Conservation (phyloP, 2,113 vertebrate genomes). For the Ancistrus triradiatus region DNA sequence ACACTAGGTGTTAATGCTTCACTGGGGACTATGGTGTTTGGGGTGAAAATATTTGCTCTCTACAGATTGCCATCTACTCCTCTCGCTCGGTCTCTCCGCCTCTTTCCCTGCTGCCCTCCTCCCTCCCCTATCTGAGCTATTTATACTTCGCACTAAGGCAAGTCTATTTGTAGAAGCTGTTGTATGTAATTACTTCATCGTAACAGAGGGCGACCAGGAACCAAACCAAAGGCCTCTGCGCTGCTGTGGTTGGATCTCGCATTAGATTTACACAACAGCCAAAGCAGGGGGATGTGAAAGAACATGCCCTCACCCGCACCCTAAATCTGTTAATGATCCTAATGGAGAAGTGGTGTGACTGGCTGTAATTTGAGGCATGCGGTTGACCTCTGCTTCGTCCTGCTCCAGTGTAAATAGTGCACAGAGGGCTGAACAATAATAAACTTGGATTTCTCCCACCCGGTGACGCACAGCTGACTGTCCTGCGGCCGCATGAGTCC, state of each 20-base stretch:
- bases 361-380: constrained; percentile 7
- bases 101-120: constrained; percentile 1
- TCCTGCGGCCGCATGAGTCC: background rate
- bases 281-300: background rate
- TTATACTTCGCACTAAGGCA: constrained; percentile 34
- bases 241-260: too few species aligned
- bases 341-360: background rate
- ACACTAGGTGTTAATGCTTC: background rate
- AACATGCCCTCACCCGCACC: background rate
- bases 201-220: background rate
- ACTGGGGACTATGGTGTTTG: background rate
- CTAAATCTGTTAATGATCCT: background rate
- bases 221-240: background rate
- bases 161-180: constrained; percentile 41
- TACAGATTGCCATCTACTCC: constrained; percentile 6
- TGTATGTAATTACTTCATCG: constrained; percentile 1
- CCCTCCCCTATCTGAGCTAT: constrained; percentile 37
- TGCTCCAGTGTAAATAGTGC: constrained; percentile 1
- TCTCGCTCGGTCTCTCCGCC: constrained; percentile 19
- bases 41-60: constrained; percentile 30
- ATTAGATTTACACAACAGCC: too few species aligned
- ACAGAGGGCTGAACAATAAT: constrained; percentile 16
- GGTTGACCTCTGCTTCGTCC: constrained; percentile 11
- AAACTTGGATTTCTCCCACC: background rate
- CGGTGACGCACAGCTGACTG: constrained; percentile 2